Evolutionary conservation across 2,797 vertebrate species (phyloP), one percentile per base, ranked within the genome.

Genomic region (Kryptopterus vitreolus): DNA sequence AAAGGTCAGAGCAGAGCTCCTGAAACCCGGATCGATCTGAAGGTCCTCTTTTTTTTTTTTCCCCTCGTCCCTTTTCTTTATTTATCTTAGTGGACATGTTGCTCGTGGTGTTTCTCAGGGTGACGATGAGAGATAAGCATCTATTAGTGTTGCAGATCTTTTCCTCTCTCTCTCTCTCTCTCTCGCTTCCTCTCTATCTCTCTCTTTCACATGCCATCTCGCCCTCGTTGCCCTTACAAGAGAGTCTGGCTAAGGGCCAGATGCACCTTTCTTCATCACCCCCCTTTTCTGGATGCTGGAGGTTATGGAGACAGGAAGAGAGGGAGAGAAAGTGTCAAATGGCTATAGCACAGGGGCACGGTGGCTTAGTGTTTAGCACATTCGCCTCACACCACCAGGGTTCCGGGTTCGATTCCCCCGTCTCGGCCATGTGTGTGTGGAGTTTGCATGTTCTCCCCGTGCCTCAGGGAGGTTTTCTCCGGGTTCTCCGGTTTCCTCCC

Each of bases 101-200:
- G 92, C 92, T 92, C 81, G 82, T 89, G 89, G 89, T 93, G 91
- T 92, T 94, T 90, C 91, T 92, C 91, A 91, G 92, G 88, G 91
- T 89, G 90, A 89, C 90, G 91, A 90, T 89, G 87, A 90, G 90
- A 89, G 94, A 94, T 94, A 93, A 92, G 89, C 82, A 94, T 94
- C 93, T 93, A 93, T 94, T 92, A 92, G 91, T 93, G 92, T 92
- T 93, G 91, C 90, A 93, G 91, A 93, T 93, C 90, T 91, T 89
- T 89, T 85, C 93, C 90, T 90, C 89, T 89, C 90, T 88, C 88
- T 85, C 85, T 77, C 80, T 86, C 87, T 83, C 87, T 43, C 18
- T 77, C 83, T 75, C 85, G 69, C 87, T 68, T 80, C 85, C 86
- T 89, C 90, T 88, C 88, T 85, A 85, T 77, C 80, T 86, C 87